Percentiles rank a stretch among this genome's conserved stretches.
phyloP scores from a whole-genome alignment of 2,113 vertebrate genomes.

The Macaca fascicularis region DNA sequence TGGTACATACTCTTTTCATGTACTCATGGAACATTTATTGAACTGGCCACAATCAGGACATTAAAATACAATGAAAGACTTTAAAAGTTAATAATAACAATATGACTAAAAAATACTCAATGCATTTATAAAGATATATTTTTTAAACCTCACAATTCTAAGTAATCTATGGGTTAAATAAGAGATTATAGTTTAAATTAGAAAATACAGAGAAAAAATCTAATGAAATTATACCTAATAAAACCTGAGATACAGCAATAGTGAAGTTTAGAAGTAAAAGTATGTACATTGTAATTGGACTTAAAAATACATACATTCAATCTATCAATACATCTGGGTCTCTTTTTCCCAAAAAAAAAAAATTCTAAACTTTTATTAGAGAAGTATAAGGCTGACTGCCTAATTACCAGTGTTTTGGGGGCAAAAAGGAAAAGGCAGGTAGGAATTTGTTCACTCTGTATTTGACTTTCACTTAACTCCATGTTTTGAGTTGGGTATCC shows the following conservation, averaged over 20 bases:
- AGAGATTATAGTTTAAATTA: not conserved
- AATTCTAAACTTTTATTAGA: not conserved
- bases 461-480: not conserved
- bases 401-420: not conserved
- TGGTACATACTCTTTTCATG: not conserved
- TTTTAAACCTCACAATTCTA: not conserved
- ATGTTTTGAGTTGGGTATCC: not conserved
- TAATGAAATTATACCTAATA: not conserved
- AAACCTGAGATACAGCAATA: not conserved
- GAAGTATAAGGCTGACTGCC: not conserved
- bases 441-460: not conserved
- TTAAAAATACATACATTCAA: not conserved
- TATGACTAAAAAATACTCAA: not conserved
- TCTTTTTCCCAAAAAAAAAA: not conserved
- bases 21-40: not conserved
- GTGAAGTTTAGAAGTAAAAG: not conserved
- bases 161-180: not conserved
- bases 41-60: not conserved
- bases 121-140: not conserved
- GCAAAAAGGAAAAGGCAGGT: not conserved
- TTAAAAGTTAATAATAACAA: not conserved
- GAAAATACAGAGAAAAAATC: not conserved
- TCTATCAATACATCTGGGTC: not conserved
- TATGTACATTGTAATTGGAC: not conserved
- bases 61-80: not conserved